Base-by-base conservation (phyloP, 37 sponge, comb jelly and placozoan species). In the Tethya wilhelma region DNA sequence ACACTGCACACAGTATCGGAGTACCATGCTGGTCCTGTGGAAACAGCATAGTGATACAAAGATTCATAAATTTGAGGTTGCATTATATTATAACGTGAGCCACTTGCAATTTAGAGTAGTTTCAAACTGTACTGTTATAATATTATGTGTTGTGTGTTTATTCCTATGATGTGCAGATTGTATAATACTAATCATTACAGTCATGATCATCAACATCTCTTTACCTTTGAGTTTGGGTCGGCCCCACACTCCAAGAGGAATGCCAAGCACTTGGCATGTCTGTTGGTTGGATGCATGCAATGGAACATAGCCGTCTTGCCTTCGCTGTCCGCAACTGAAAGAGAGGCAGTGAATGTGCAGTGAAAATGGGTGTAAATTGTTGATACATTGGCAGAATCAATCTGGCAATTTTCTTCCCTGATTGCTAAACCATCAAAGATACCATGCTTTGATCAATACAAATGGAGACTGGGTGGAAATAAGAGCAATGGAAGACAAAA, bases 1-100 rank as follows among this genome's bases (percentile, higher is more conserved):
- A 79, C 32, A 78, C 95, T 37, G 89, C 92, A 83, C 86, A 91
- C 37, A 96, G 85, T 11, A 96, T 65, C 0, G 97, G 95, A 19
- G 69, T 20, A 7, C 95, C 92, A 36, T 60, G 20, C 20, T 30
- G 45, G 34, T 80, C 83, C 42, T 65, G 45, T 2, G 53, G 63
- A 60, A 39, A 30, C 29, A 2, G 23, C 4, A 43, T 14, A 70
- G 49, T 4, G n/a, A 70, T 12, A 60, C 7, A n/a, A 26, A 60
- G 28, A 7, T 49, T 49, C 14, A 49, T 49, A 19, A 19, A 49
- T 49, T 49, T 14, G 14, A 49, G 53, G 53, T 19, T 49, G 53
- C 9, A 49, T 19, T 9, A 49, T 19, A 49, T 49, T 49, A 49
- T 19, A 49, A 9, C 9, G 14, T 19, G 53, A 49, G 53, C 14